A percentile compares a stretch with the other conserved stretches of the same genome.
These are phyloP conservation scores for Mythimna albipuncta DNA, from an alignment of 2,888 invertebrate species.

Conservation along the genomic window DNA sequence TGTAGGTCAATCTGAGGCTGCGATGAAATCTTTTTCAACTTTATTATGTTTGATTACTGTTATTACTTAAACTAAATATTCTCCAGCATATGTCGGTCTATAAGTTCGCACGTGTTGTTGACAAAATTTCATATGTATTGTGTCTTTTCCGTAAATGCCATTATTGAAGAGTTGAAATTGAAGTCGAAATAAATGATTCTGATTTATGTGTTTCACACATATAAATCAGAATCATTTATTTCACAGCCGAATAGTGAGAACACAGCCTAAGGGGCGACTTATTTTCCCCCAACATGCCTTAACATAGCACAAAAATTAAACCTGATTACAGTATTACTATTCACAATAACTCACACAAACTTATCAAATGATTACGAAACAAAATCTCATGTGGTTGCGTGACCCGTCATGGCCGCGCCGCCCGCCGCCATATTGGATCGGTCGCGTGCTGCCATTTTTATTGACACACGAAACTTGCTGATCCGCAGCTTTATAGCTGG, in stretches of 20 bases:
- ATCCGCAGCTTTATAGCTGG: conserved; percentile 50
- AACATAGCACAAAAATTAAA: conserved; percentile 21
- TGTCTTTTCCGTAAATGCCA: too few relatives aligned
- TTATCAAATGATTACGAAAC: conserved; percentile 60
- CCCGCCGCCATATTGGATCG: conserved; percentile 46
- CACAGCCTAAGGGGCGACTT: neutral
- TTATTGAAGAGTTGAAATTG: too few relatives aligned
- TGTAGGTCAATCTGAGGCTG: too few relatives aligned
- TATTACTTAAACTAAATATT: too few relatives aligned
- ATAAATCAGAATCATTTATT: too few relatives aligned
- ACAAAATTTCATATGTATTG: too few relatives aligned
- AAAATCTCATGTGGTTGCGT: conserved; percentile 55
- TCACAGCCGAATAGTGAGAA: neutral
- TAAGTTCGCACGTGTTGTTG: too few relatives aligned
- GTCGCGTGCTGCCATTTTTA: conserved; percentile 61
- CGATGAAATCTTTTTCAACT: too few relatives aligned
- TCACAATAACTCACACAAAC: conserved; percentile 38
- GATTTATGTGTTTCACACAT: too few relatives aligned
- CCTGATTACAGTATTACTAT: conserved; percentile 39
- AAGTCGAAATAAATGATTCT: too few relatives aligned
- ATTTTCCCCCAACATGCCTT: neutral
- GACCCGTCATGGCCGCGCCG: conserved; percentile 41
- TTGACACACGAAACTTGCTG: conserved; percentile 53
- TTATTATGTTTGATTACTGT: too few relatives aligned
- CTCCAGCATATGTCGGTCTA: too few relatives aligned